These are phyloP conservation scores for Enoplosus armatus DNA, from an alignment of 2,797 vertebrate species.

Conservation along the genomic window DNA sequence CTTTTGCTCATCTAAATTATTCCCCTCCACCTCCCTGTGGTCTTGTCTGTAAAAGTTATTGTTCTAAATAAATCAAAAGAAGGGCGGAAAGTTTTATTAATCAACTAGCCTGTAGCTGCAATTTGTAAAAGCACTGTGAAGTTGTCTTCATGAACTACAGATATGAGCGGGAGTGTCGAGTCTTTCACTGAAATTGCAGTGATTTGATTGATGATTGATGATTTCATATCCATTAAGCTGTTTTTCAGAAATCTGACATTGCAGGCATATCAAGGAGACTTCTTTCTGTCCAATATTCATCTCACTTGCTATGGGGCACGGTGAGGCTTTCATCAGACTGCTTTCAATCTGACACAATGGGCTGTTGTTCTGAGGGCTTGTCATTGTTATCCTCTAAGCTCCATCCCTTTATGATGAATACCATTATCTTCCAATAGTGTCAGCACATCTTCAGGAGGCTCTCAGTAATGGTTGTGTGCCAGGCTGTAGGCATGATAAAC, in stretches of 20 bases:
- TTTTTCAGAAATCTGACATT: not conserved
- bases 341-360: not conserved
- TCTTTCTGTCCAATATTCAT: not conserved
- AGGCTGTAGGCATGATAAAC: conserved; percentile 3
- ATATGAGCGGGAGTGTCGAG: not conserved
- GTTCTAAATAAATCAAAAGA: conserved; percentile 36
- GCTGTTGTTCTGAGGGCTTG: conserved; percentile 9
- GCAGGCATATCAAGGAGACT: not conserved
- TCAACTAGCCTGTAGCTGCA: conserved; percentile 13
- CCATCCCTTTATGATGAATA: conserved; percentile 17
- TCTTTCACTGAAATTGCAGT: conserved; percentile 5
- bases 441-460: conserved; percentile 36
- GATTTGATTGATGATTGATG: too few species aligned
- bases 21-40: conserved; percentile 14
- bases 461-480: conserved; percentile 5
- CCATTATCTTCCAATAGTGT: conserved; percentile 34
- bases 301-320: not conserved
- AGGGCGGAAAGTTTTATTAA: conserved; percentile 7
- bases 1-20: conserved; percentile 43
- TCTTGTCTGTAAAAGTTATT: conserved; percentile 17
- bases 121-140: conserved; percentile 27
- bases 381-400: conserved; percentile 20
- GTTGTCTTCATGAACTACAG: not conserved
- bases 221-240: not conserved
- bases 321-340: not conserved